Evolutionary conservation across 2,113 vertebrate genomes (phyloP).

Genomic region (Cavia porcellus): DNA sequence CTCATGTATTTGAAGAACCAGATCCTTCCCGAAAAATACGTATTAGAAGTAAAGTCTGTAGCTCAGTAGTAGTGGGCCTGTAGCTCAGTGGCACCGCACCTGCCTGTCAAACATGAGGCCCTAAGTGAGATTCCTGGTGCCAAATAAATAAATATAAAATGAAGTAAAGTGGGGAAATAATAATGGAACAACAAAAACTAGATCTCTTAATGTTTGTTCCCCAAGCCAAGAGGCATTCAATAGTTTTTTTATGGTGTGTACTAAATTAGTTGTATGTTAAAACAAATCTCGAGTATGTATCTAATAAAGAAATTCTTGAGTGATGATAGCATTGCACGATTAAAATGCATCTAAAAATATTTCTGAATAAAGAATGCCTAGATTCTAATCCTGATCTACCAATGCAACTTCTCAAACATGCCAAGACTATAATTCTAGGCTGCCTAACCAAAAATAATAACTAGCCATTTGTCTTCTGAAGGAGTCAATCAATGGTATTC

Average conservation of each 20-base stretch:
- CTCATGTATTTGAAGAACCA: neutral
- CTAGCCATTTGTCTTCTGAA: neutral
- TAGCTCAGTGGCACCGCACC: no score
- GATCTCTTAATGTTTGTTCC: neutral
- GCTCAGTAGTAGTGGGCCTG: no score
- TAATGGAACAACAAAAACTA: neutral
- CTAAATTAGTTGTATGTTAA: neutral
- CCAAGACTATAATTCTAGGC: neutral
- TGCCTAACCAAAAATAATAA: neutral
- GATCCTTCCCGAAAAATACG: neutral
- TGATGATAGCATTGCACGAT: neutral
- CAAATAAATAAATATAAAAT: neutral
- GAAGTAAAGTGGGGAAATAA: neutral
- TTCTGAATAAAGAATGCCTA: conserved; percentile 2
- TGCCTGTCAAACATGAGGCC: no score
- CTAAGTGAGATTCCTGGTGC: no score
- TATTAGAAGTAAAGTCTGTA: neutral
- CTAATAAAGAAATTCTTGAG: neutral
- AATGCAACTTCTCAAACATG: neutral
- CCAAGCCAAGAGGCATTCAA: neutral
- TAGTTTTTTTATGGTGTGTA: neutral
- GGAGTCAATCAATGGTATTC: neutral
- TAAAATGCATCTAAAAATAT: neutral
- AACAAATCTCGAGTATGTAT: neutral
- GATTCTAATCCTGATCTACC: neutral